phyloP scores from a whole-genome alignment of 2,113 vertebrate genomes.

The Eretmochelys imbricata region DNA sequence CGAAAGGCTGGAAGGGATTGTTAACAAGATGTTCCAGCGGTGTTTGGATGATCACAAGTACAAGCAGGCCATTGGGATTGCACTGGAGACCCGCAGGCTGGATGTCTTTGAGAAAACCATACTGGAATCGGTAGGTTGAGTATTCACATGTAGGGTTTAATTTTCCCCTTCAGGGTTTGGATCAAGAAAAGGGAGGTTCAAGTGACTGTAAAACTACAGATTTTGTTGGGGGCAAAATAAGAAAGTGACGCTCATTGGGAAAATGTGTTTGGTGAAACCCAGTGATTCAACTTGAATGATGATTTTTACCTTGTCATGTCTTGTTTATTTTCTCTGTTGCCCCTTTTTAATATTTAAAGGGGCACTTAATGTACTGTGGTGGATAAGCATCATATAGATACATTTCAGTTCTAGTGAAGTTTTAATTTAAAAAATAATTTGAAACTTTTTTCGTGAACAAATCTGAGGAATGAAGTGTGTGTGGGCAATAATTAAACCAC shows the following conservation, averaged over 20 bases:
- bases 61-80: slow-evolving; percentile 97
- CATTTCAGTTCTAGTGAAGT: background rate
- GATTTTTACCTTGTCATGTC: background rate
- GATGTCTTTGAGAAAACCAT: slow-evolving; percentile 98
- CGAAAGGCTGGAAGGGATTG: slow-evolving; percentile 95
- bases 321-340: background rate
- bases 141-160: background rate
- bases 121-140: slow-evolving; percentile 85
- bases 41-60: slow-evolving; percentile 98
- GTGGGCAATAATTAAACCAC: background rate
- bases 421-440: background rate
- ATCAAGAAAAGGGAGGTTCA: background rate
- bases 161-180: background rate
- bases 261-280: background rate
- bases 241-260: background rate
- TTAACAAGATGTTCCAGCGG: slow-evolving; percentile 99
- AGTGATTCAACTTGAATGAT: background rate
- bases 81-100: slow-evolving; percentile 93
- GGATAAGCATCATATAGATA: background rate
- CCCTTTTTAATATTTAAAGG: background rate
- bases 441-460: background rate
- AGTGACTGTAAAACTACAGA: background rate
- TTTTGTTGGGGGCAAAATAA: background rate
- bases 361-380: background rate
- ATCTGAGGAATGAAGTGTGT: background rate